These are phyloP conservation scores for Hydrozoanthus tunicans DNA, from an alignment of 64 coral and sea anemone species.

Conservation along the genomic window DNA sequence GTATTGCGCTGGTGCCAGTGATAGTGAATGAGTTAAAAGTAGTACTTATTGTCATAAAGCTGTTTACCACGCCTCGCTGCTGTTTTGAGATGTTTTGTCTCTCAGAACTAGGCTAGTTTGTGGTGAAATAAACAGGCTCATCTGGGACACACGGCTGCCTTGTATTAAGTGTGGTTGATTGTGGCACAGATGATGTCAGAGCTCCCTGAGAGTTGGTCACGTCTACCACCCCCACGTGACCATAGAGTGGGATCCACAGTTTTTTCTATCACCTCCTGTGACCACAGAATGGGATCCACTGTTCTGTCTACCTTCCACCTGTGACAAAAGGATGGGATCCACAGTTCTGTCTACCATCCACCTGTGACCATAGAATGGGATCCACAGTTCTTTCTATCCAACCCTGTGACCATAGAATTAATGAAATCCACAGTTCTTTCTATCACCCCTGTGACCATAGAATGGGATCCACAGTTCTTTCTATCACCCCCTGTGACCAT, in stretches of 20 bases:
- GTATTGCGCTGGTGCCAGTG: background rate
- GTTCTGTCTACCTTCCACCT: background rate
- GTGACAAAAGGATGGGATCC: too few relatives aligned
- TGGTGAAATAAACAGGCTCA: constrained; percentile 11
- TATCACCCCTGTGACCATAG: too few relatives aligned
- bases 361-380: too few relatives aligned
- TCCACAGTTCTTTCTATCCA: background rate
- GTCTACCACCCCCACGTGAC: background rate
- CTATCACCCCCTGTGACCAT: too few relatives aligned
- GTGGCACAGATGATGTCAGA: constrained; percentile 8
- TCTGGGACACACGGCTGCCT: background rate
- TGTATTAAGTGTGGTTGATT: constrained; percentile 40
- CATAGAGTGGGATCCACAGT: constrained; percentile 38
- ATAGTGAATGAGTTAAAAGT: background rate
- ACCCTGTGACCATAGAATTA: too few relatives aligned
- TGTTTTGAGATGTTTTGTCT: constrained; percentile 31
- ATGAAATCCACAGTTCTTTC: too few relatives aligned
- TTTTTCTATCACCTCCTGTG: background rate
- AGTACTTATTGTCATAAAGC: background rate
- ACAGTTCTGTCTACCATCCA: too few relatives aligned
- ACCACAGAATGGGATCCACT: background rate
- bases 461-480: too few relatives aligned
- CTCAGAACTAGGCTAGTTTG: constrained; percentile 8
- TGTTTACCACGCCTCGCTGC: background rate
- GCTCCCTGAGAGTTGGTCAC: constrained; percentile 61